Conservation (phyloP, 2,888 invertebrate genomes). For the Patella depressa region DNA sequence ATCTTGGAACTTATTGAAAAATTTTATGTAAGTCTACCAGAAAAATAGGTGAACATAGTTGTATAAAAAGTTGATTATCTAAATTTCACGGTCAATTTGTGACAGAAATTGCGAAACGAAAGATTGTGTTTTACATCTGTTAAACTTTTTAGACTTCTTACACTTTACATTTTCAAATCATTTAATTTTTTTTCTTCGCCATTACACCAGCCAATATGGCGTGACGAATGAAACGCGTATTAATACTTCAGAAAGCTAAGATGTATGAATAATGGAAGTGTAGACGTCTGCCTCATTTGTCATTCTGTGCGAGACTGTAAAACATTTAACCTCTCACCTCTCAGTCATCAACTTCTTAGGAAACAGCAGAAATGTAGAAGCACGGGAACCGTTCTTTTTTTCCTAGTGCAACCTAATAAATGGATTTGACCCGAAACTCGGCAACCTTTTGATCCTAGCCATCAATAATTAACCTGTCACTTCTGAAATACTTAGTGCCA, state of each 20-base stretch:
- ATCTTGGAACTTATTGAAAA: too few species aligned
- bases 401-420: not conserved
- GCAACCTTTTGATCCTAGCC: not conserved
- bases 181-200: not conserved
- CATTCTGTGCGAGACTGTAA: not conserved
- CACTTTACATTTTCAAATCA: not conserved
- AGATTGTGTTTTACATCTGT: slow-evolving; percentile 6
- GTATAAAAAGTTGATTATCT: not conserved
- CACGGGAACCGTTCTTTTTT: not conserved
- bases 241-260: not conserved
- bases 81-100: slow-evolving; percentile 4
- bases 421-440: not conserved
- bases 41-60: too few species aligned
- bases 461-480: not conserved
- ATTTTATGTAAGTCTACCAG: too few species aligned
- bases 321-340: slow-evolving; percentile 5
- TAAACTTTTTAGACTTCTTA: not conserved
- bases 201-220: slow-evolving; percentile 5
- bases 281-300: not conserved
- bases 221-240: not conserved
- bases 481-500: not conserved
- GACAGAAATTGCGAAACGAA: slow-evolving; percentile 7
- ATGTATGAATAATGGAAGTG: not conserved
- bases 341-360: not conserved
- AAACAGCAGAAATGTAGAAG: not conserved